These are phyloP conservation scores for Diorhabda elongata DNA, from an alignment of 1,140 invertebrate species.

Conservation along the genomic window DNA sequence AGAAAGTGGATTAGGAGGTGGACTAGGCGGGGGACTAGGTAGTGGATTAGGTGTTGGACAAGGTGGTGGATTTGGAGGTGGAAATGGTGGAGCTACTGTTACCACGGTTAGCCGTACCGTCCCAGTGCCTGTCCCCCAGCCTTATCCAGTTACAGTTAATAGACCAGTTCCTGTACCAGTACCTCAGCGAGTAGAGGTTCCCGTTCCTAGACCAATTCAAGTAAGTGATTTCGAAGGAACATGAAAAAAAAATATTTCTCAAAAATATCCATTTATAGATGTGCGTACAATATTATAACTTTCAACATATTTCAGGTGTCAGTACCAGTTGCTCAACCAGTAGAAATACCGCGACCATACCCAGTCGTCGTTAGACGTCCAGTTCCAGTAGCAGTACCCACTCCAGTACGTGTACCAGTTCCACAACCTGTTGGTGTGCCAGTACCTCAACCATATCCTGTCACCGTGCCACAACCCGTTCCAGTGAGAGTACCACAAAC, in stretches of 20 bases:
- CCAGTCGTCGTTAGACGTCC: conserved; percentile 50
- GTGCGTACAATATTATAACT: too few species aligned
- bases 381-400: conserved; percentile 17
- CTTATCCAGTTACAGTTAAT: conserved; percentile 15
- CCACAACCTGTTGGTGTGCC: conserved; percentile 13
- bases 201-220: conserved; percentile 39
- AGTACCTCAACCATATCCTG: conserved; percentile 24
- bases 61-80: conserved; percentile 3
- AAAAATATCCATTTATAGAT: too few species aligned
- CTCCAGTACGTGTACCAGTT: conserved; percentile 17
- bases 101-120: conserved; percentile 13
- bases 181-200: conserved; percentile 16
- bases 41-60: conserved; percentile 15
- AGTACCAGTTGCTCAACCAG: conserved; percentile 28
- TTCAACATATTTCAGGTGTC: conserved; percentile 22
- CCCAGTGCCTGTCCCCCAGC: conserved; percentile 19
- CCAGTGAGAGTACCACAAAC: conserved; percentile 22
- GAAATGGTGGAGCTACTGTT: conserved; percentile 7
- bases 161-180: conserved; percentile 20
- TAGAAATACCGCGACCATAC: conserved; percentile 40
- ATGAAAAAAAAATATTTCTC: too few species aligned
- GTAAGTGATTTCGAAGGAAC: background rate
- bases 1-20: conserved; percentile 11
- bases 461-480: conserved; percentile 17
- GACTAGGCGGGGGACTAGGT: conserved; percentile 3